A percentile compares a stretch with the other conserved stretches of the same genome.
These are phyloP conservation scores for Manacus vitellinus DNA, from an alignment of 2,113 vertebrate genomes.

Conservation along the genomic window DNA sequence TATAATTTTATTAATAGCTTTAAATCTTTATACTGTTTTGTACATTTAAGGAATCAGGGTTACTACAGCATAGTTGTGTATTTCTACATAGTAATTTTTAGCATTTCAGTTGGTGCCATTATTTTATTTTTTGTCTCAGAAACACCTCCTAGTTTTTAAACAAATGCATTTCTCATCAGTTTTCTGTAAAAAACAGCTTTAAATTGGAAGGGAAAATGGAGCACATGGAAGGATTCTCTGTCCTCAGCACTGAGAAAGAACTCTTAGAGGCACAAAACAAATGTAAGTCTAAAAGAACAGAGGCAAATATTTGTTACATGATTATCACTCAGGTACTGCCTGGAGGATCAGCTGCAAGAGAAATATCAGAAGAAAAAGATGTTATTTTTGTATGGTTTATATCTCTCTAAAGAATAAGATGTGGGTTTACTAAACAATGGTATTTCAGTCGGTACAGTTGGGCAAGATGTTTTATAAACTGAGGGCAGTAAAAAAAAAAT, in stretches of 20 bases:
- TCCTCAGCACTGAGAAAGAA: not conserved
- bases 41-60: not conserved
- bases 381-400: not conserved
- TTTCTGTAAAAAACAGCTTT: not conserved
- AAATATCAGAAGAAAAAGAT: not conserved
- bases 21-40: not conserved
- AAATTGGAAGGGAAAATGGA: not conserved
- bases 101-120: not conserved
- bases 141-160: not conserved
- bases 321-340: not conserved
- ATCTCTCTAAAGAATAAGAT: not conserved
- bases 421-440: not conserved
- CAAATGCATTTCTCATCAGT: not conserved
- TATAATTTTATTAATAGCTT: not conserved
- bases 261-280: not conserved
- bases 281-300: not conserved
- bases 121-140: not conserved
- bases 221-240: not conserved
- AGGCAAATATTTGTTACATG: not conserved
- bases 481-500: not conserved
- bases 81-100: not conserved
- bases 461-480: not conserved
- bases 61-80: not conserved
- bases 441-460: not conserved
- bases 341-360: not conserved